Evolutionary conservation across 1,140 invertebrate species (phyloP), one percentile per base, ranked within the genome.

Genomic region (Bombyx mandarina): DNA sequence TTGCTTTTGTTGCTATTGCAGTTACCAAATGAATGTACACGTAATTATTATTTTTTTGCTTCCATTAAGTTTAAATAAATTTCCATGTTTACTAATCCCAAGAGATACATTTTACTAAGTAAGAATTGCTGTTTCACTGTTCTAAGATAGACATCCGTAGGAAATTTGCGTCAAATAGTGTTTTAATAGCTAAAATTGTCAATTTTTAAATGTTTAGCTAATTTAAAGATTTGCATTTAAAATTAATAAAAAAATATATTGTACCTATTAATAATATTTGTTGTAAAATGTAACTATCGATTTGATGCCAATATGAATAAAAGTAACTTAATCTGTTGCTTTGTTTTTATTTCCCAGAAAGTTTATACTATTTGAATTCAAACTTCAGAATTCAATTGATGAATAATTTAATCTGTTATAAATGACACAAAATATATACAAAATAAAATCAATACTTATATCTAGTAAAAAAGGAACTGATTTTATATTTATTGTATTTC

Each of bases 271-370:
- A 70, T 76, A 71, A 79, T 71, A 79, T 76, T 81, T 82, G 79
- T 82, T 82, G 79, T 84, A 81, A 84, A 84, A 81, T 84, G 75
- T 77, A 79, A 79, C 76, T 71, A 72, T 75, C 76, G 79, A 78
- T 79, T 81, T 79, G 73, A 84, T 74, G 79, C 81, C 81, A 84
- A 84, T 72, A 74, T 69, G 76, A 82, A 79, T 80, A 82, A 82
- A 77, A 74, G 57, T 71, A 74, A 70, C 66, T 68, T 66, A 69
- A 73, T 63, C 71, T 66, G 65, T 69, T 67, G 60, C 26, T 35
- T 35, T 35, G 26, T 35, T 35, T 35, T 35, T 35, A 35, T 35
- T 35, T 35, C 26, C 26, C 2, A 3, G 26, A 35, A 35, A 5
- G 26, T 35, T 35, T 35, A 35, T 35, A 35, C 4, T 35, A 35